A percentile compares a stretch with the other conserved stretches of the same genome.
These are phyloP conservation scores for Cavia porcellus DNA, from an alignment of 2,113 vertebrate species.

Conservation along the genomic window DNA sequence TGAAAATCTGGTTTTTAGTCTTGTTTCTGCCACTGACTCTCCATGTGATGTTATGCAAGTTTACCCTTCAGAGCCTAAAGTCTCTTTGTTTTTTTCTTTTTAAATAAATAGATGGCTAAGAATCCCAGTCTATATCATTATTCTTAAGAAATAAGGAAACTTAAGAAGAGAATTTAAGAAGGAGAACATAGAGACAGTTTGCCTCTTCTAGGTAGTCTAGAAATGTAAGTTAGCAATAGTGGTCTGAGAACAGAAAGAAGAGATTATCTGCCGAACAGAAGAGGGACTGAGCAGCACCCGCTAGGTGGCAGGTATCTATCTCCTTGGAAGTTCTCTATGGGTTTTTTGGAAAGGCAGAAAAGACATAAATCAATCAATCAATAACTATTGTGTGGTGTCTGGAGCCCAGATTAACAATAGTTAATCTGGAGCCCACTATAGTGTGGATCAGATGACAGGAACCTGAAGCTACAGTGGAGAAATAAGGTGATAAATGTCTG, in stretches of 20 bases:
- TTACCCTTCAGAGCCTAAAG: neutral
- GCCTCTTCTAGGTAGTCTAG: neutral
- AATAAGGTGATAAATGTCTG: neutral
- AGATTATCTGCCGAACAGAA: neutral
- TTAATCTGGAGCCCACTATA: neutral
- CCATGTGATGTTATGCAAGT: neutral
- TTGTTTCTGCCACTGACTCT: neutral
- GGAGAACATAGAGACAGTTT: neutral
- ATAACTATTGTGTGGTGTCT: neutral
- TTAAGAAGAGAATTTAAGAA: neutral
- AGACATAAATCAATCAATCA: neutral
- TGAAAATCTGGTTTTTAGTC: neutral
- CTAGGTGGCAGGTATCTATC: conserved; percentile 49
- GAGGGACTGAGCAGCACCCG: neutral
- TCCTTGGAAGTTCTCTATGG: conserved; percentile 2
- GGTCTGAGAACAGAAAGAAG: neutral
- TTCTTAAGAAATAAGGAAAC: no score
- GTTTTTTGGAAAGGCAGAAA: conserved; percentile 20
- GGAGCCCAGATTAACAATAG: neutral
- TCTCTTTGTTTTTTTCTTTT: neutral
- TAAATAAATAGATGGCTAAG: neutral
- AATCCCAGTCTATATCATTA: neutral
- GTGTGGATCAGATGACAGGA: neutral
- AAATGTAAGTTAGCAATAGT: neutral
- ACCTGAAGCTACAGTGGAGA: neutral